phyloP scores from a whole-genome alignment of 2,113 vertebrate species.

The Cisticola juncidis region DNA sequence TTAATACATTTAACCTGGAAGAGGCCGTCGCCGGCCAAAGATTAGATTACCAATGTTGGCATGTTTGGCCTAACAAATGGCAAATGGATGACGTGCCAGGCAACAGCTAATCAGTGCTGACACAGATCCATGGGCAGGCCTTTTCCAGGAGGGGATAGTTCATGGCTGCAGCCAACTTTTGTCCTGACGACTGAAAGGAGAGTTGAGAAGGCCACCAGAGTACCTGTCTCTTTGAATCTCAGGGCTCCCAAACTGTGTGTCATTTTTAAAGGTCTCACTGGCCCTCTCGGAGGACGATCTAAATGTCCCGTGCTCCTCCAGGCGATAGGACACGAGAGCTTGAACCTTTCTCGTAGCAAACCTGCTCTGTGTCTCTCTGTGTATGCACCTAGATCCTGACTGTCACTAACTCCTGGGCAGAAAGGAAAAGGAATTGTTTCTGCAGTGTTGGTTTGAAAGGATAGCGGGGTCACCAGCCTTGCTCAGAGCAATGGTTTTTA shows the following conservation, averaged over 20 bases:
- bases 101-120: conserved; percentile 79
- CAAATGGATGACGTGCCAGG: conserved; percentile 63
- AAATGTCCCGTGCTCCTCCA: conserved; percentile 79
- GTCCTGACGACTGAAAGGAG: conserved; percentile 36
- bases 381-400: background rate
- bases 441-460: background rate
- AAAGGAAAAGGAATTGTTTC: background rate
- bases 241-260: conserved; percentile 6
- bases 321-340: conserved; percentile 62
- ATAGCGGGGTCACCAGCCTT: background rate
- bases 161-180: conserved; percentile 51
- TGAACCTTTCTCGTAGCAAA: conserved; percentile 21
- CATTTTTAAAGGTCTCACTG: conserved; percentile 77
- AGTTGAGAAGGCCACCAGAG: conserved; percentile 66
- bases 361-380: background rate
- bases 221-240: conserved; percentile 77
- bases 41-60: conserved; percentile 76
- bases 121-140: conserved; percentile 71
- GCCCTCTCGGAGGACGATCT: conserved; percentile 60
- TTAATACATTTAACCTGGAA: conserved; percentile 80
- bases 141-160: conserved; percentile 64
- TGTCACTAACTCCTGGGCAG: background rate
- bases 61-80: conserved; percentile 76
- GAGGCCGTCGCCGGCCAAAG: conserved; percentile 55
- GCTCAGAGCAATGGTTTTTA: background rate